Conservation (phyloP, 2,888 invertebrate species). For the Ichneumon xanthorius region DNA sequence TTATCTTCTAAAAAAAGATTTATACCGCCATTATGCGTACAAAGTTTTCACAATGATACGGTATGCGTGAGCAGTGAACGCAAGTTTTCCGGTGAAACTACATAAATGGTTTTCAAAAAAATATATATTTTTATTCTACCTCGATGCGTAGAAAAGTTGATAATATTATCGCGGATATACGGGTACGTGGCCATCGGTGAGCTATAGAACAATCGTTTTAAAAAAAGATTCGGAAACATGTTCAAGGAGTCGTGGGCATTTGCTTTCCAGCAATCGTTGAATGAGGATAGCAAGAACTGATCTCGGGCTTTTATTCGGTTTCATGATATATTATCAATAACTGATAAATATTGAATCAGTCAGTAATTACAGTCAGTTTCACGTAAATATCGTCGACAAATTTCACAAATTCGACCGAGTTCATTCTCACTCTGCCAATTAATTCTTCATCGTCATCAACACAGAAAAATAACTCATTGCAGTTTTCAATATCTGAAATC, state of each 20-base stretch:
- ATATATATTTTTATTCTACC: not conserved
- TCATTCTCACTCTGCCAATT: not conserved
- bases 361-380: not conserved
- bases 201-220: not conserved
- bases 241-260: not conserved
- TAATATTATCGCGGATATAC: not conserved
- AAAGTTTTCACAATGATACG: slow-evolving; percentile 27
- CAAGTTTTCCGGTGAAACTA: not conserved
- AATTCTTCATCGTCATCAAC: not conserved
- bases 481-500: not conserved
- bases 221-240: slow-evolving; percentile 9
- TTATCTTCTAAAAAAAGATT: slow-evolving; percentile 34
- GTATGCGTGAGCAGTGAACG: not conserved
- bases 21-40: not conserved
- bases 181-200: not conserved
- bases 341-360: not conserved
- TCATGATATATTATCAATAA: not conserved
- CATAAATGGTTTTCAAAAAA: not conserved
- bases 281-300: not conserved
- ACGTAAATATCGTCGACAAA: not conserved
- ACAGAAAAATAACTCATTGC: slow-evolving; percentile 1
- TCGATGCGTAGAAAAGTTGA: not conserved
- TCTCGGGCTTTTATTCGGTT: not conserved
- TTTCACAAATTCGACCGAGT: not conserved
- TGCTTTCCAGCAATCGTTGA: not conserved